Evolutionary conservation across 2,797 vertebrate genomes (phyloP), one percentile per base, ranked within the genome.

Genomic region (Ciconia nigra): DNA sequence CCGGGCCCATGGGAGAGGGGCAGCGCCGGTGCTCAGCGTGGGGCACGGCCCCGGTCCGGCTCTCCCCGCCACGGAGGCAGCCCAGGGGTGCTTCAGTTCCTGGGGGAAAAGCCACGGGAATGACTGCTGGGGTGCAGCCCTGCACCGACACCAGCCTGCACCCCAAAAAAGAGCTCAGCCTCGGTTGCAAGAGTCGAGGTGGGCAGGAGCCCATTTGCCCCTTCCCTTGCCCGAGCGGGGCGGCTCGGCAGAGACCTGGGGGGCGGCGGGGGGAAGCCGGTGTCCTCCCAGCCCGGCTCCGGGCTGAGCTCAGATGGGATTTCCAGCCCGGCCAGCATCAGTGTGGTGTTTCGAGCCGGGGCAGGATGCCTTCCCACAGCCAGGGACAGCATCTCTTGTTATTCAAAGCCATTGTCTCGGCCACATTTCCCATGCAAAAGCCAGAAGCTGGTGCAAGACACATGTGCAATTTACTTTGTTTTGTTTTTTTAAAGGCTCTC

Each of bases 171-270:
- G 12, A 8, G 16, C 33, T 19, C 10, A 3, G 41, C 19, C 39
- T 24, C 2, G 10, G 19, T 21, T 26, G 70, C 6, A 9, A 0
- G 10, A 15, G 39, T 4, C 0, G 1, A 3, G 46, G 41, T 4
- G 19, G 19, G 28, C 62, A 31, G 55, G 35, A n/a, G 20, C 57
- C 20, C 4, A 0, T 18, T 20, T 10, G 26, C n/a, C 54, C 42
- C 9, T 7, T 26, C 44, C 29, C 18, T 29, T 16, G 26, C 17
- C 37, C 21, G 25, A 13, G 15, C 2, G 6, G 13, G 31, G n/a
- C 1, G 1, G 49, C 14, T 72, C 4, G 0, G 20, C 16, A 3
- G 6, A 24, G 57, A 14, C 17, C 49, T 26, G 37, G 29, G 28
- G 22, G 33, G 42, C 0, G 1, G 35, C 4, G 13, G 35, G 15